phyloP scores from a whole-genome alignment of 2,113 vertebrate genomes.

The Tichodroma muraria region DNA sequence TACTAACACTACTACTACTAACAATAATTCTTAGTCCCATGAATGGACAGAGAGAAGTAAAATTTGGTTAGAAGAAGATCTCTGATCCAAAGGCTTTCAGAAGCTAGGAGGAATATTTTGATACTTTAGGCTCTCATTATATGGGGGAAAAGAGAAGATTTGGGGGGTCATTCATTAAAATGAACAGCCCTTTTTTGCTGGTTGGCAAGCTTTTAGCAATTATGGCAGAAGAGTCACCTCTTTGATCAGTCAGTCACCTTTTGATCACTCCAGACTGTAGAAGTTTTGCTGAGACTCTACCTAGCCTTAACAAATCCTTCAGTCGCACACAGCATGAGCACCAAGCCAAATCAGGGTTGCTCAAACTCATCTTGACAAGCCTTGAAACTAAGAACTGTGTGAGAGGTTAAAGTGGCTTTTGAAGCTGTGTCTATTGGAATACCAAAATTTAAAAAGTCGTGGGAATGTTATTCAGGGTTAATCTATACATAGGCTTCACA shows the following conservation, averaged over 20 bases:
- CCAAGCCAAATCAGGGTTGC: not conserved
- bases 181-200: not conserved
- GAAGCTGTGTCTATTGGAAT: not conserved
- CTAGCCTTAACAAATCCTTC: not conserved
- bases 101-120: not conserved
- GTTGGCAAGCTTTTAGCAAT: not conserved
- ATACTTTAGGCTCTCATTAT: not conserved
- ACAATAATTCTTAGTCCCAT: not conserved
- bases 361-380: not conserved
- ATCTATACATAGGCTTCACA: not conserved
- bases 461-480: not conserved
- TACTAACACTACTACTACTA: not conserved
- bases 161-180: not conserved
- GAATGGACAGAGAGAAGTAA: not conserved
- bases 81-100: not conserved
- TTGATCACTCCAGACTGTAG: not conserved
- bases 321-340: not conserved
- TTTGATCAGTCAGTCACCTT: not conserved
- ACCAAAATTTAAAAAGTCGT: rapidly evolving
- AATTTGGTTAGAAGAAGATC: not conserved
- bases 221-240: not conserved
- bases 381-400: not conserved
- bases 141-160: not conserved
- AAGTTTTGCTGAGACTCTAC: not conserved
- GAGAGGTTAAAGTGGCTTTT: not conserved